Evolutionary conservation across 2,888 invertebrate species (phyloP).

Genomic region (Trichopoda pennipes): DNA sequence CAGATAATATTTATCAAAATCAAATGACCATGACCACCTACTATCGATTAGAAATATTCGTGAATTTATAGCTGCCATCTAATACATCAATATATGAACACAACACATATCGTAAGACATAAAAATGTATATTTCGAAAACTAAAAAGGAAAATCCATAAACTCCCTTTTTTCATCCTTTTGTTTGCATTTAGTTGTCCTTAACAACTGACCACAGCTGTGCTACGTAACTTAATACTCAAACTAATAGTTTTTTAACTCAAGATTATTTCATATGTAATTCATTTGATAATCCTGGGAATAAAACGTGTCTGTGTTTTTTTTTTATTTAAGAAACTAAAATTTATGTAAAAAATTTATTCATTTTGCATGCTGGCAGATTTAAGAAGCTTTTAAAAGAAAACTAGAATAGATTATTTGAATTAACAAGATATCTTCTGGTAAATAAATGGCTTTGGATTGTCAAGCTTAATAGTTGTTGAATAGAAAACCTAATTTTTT

Average conservation of each 20-base stretch:
- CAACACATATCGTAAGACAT: slow-evolving; percentile 13
- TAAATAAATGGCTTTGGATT: neutral
- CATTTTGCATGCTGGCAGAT: slow-evolving; percentile 20
- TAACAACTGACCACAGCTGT: slow-evolving; percentile 68
- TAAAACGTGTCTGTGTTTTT: slow-evolving; percentile 52
- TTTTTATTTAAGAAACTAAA: slow-evolving; percentile 17
- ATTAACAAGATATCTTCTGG: slow-evolving; percentile 7
- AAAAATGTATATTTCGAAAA: neutral
- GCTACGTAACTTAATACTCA: slow-evolving; percentile 60
- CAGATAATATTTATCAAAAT: slow-evolving; percentile 56
- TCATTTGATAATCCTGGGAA: slow-evolving; percentile 58
- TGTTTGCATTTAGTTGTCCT: slow-evolving; percentile 21
- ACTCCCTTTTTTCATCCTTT: neutral
- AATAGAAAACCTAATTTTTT: neutral
- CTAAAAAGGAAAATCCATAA: neutral
- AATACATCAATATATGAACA: slow-evolving; percentile 30
- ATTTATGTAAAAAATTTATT: slow-evolving; percentile 21
- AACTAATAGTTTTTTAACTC: slow-evolving; percentile 44
- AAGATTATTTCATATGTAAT: slow-evolving; percentile 54
- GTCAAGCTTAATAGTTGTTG: neutral
- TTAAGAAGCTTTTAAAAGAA: neutral
- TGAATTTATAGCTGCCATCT: slow-evolving; percentile 44
- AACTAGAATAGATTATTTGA: slow-evolving; percentile 20
- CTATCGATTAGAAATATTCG: slow-evolving; percentile 45
- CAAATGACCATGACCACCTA: slow-evolving; percentile 57